These are phyloP conservation scores for Vanessa cardui DNA, from an alignment of 2,888 invertebrate species.

Conservation along the genomic window DNA sequence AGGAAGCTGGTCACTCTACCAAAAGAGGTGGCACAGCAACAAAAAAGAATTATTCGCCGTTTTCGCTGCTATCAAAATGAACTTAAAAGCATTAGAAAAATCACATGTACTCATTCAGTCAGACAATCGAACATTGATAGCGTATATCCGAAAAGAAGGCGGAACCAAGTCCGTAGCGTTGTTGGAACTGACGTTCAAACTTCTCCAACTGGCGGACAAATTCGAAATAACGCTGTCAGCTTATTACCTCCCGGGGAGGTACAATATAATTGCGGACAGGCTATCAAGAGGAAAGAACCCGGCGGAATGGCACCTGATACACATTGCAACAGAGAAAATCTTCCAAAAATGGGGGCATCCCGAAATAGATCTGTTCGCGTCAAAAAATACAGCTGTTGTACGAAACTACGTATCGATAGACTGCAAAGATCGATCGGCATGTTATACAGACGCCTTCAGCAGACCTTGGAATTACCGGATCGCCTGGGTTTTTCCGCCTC, in stretches of 20 bases:
- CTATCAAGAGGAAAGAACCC: neutral
- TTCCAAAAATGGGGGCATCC: conserved; percentile 40
- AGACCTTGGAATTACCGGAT: conserved; percentile 20
- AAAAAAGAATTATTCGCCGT: conserved; percentile 42
- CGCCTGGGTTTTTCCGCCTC: conserved; percentile 37
- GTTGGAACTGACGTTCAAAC: conserved; percentile 11
- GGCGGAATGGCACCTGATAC: conserved; percentile 43
- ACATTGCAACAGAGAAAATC: conserved; percentile 20
- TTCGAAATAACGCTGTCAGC: conserved; percentile 33
- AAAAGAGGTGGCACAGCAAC: conserved; percentile 43
- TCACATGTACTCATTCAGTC: conserved; percentile 30
- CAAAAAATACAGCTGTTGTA: conserved; percentile 29
- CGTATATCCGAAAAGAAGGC: conserved; percentile 30
- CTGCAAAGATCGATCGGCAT: conserved; percentile 17
- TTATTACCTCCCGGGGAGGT: conserved; percentile 36
- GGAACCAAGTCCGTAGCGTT: too few species aligned
- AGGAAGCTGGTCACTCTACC: conserved; percentile 33
- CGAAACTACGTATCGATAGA: conserved; percentile 30
- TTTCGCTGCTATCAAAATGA: conserved; percentile 25
- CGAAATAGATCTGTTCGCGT: conserved; percentile 39
- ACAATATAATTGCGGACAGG: conserved; percentile 23
- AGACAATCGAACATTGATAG: conserved; percentile 36
- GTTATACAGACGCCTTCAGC: conserved; percentile 22
- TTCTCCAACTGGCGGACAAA: conserved; percentile 15
- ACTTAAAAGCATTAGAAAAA: neutral